phyloP scores from a whole-genome alignment of 2,797 vertebrate genomes.

The Scleropages formosus region DNA sequence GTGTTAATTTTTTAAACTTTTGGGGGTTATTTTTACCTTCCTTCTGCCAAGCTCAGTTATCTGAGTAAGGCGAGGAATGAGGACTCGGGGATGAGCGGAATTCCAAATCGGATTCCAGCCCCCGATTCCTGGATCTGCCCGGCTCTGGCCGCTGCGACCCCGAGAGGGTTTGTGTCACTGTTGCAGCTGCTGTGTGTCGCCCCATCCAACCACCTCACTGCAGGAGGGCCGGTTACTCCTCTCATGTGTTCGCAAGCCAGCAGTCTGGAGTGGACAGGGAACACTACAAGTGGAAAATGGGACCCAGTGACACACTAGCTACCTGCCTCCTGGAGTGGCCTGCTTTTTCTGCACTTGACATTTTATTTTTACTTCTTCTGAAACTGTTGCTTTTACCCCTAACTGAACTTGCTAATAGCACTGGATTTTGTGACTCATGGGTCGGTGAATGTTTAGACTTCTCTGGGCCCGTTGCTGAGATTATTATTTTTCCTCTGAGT shows the following conservation, averaged over 20 bases:
- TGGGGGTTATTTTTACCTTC: conserved; percentile 44
- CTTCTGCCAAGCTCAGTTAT: conserved; percentile 34
- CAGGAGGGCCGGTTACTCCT: not conserved
- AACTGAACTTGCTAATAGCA: not conserved
- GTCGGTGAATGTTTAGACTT: conserved; percentile 13
- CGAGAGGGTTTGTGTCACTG: conserved; percentile 48
- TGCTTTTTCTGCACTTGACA: not conserved
- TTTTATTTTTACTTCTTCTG: not conserved
- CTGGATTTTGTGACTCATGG: not conserved
- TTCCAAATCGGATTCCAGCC: conserved; percentile 51
- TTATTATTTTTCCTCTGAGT: not conserved
- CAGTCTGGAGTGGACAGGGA: conserved; percentile 8
- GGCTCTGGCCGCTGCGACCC: conserved; percentile 43
- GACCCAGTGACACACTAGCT: conserved; percentile 6
- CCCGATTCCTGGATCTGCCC: conserved; percentile 24
- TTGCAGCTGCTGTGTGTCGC: conserved; percentile 47
- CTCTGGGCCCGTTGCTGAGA: not conserved
- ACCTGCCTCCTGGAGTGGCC: not conserved
- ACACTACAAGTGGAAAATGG: conserved; percentile 8
- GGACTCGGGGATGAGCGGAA: conserved; percentile 35
- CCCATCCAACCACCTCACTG: not conserved
- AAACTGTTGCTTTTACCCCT: conserved; percentile 7
- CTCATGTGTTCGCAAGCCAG: not conserved
- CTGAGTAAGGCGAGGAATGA: conserved; percentile 46
- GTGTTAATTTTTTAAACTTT: conserved; percentile 47